Evolutionary conservation across 2,797 vertebrate species (phyloP).

Genomic region (Aselliscus stoliczkanus): DNA sequence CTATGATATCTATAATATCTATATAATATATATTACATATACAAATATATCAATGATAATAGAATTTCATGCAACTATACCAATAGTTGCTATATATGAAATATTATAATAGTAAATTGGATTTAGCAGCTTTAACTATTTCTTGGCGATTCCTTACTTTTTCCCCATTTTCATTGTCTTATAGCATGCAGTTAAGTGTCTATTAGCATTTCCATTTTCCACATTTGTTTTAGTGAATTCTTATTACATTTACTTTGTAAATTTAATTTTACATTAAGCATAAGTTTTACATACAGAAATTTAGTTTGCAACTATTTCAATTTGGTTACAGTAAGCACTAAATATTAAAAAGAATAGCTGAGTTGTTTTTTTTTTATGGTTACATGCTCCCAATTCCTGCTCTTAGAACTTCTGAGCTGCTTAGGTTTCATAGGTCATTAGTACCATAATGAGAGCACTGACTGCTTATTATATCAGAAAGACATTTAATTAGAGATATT

Average conservation of each 20-base stretch:
- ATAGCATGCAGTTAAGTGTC: background rate
- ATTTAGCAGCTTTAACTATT: background rate
- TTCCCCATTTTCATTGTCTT: background rate
- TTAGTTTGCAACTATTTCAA: background rate
- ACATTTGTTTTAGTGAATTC: background rate
- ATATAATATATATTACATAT: background rate
- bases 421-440: background rate
- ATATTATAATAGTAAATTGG: background rate
- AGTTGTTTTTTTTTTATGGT: background rate
- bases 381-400: background rate
- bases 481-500: constrained; percentile 39
- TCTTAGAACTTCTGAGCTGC: background rate
- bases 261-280: background rate
- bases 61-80: background rate
- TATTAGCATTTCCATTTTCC: background rate
- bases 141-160: background rate
- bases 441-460: background rate
- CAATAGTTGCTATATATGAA: background rate
- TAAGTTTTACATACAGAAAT: background rate
- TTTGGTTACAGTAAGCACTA: background rate
- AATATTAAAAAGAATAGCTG: background rate
- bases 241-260: background rate
- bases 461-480: background rate
- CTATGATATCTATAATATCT: background rate
- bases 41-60: background rate